These are phyloP conservation scores for Nemurella pictetii DNA, from an alignment of 2,888 invertebrate species.

Conservation along the genomic window DNA sequence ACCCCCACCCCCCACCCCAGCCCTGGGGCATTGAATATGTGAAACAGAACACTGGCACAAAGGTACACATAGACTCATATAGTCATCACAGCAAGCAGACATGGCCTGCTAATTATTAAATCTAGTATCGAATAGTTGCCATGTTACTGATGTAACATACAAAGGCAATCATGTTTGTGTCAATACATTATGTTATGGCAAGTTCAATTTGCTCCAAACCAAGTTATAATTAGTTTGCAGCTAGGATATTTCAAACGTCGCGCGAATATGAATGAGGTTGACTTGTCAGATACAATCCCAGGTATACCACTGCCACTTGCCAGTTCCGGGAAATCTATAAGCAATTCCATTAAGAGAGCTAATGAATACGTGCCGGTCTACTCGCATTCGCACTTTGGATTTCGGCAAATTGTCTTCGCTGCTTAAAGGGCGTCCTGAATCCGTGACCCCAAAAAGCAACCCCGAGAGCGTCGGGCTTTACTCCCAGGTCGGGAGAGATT, in stretches of 20 bases:
- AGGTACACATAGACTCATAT: background rate
- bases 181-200: background rate
- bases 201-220: background rate
- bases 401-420: background rate
- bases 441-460: background rate
- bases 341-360: conserved; percentile 19
- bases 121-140: background rate
- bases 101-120: background rate
- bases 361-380: conserved; percentile 29
- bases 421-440: conserved; percentile 32
- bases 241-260: background rate
- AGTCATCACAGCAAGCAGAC: background rate
- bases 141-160: background rate
- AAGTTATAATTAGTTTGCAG: background rate
- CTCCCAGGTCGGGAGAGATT: no score
- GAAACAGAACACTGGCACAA: background rate
- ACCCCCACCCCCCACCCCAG: background rate
- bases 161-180: background rate
- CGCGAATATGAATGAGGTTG: background rate
- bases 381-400: background rate
- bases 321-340: background rate
- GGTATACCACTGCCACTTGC: background rate
- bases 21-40: background rate
- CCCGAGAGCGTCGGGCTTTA: no score
- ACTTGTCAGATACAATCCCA: background rate